These are phyloP conservation scores for Actinernus sp. DNA, from an alignment of 92 coral and sea anemone species.

Conservation along the genomic window DNA sequence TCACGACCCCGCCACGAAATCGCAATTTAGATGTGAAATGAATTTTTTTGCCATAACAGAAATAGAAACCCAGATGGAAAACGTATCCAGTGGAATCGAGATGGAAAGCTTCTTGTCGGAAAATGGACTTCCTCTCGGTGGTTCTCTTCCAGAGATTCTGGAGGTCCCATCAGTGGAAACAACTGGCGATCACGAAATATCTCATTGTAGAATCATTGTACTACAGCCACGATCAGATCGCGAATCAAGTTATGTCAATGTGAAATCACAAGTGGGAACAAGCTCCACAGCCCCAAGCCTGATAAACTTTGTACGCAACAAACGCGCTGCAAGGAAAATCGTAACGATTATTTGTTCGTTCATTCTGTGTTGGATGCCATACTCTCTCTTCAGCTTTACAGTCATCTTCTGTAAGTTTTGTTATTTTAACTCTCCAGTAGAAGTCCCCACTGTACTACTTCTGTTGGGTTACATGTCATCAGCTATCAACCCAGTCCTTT, in stretches of 20 bases:
- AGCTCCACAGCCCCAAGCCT: background rate
- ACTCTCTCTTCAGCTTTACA: constrained; percentile 25
- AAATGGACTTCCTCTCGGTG: background rate
- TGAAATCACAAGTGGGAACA: background rate
- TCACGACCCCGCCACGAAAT: background rate
- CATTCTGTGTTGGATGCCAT: constrained; percentile 46
- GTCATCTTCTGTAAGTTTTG: background rate
- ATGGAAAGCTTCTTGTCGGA: background rate
- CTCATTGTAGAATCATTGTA: background rate
- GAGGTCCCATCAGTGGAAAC: background rate
- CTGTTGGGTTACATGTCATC: background rate
- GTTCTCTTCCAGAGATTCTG: background rate
- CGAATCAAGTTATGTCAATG: background rate
- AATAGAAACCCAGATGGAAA: background rate
- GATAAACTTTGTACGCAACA: constrained; percentile 12
- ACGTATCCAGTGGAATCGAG: background rate
- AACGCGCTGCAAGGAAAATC: constrained; percentile 48
- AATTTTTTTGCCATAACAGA: background rate
- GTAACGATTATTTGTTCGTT: constrained; percentile 41
- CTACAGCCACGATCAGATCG: background rate
- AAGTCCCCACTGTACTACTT: background rate
- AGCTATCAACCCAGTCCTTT: background rate
- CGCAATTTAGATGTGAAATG: background rate
- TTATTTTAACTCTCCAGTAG: background rate
- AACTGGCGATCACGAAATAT: background rate